These are phyloP conservation scores for Caerostris extrusa DNA, from an alignment of 1,140 invertebrate genomes.

Conservation along the genomic window DNA sequence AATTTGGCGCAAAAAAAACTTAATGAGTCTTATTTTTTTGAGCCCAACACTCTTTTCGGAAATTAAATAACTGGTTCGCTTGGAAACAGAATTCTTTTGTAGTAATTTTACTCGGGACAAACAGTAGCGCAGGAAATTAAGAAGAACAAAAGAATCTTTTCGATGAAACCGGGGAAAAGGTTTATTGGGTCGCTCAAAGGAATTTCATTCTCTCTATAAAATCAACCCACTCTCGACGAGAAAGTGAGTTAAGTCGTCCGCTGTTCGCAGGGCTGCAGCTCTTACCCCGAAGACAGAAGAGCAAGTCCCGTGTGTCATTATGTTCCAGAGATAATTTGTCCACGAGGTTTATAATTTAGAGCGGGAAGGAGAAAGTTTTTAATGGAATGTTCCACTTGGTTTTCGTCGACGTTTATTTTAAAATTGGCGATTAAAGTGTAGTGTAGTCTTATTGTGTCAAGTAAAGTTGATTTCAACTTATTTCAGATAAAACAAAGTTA, in stretches of 20 bases:
- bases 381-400: not conserved
- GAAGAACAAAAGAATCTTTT: not conserved
- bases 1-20: not conserved
- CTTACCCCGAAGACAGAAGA: not conserved
- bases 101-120: slow-evolving; percentile 37
- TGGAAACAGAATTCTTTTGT: not conserved
- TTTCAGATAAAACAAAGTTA: too few species aligned
- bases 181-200: not conserved
- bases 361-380: not conserved
- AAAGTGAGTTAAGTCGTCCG: not conserved
- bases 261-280: not conserved
- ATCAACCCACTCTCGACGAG: too few species aligned
- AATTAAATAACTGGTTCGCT: not conserved
- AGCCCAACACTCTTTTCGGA: not conserved
- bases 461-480: too few species aligned
- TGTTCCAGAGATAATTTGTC: not conserved
- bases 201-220: slow-evolving; percentile 33
- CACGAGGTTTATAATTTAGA: not conserved
- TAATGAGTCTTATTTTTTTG: slow-evolving; percentile 7
- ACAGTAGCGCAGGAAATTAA: slow-evolving; percentile 40
- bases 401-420: not conserved
- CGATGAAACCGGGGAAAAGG: not conserved
- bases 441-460: too few species aligned
- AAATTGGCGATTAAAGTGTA: not conserved
- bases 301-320: not conserved